Base-by-base conservation (phyloP, 1,140 invertebrate genomes). In the Cydia splendana region DNA sequence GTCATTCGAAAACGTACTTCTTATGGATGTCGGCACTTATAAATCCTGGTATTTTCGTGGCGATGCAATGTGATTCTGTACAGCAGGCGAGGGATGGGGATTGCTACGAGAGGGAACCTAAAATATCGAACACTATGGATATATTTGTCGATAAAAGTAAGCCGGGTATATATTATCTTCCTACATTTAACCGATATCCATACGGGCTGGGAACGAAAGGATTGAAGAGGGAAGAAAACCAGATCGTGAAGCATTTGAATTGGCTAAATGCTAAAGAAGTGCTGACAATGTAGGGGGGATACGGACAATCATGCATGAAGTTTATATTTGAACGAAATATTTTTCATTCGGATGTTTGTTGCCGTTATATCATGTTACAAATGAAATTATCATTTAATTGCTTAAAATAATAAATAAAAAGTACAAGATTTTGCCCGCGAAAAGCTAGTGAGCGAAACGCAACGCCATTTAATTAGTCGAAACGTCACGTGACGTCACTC, bases 11-110 rank as follows among this genome's bases (percentile, higher is more conserved):
- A 42, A 77, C 88, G 2, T 88, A 75, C 65, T 83, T 79, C 0
- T 1, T 92, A 0, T 92, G 89, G 89, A 38, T 87, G 2, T 77
- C 86, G 2, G 85, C 89, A 6, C 18, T 92, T 3, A 75, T 77
- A 18, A 57, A 92, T 42, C 86, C 84, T 0, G 62, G 88, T 10
- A 78, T 77, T 5, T 92, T 91, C 77, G 83, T 92, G 6, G 89
- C 82, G 0, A 78, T 92, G 4, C 78, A 90, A 65, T 92, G 90
- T 53, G 86, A 90, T 77, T 86, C 87, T 0, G 86, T 91, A 0
- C 89, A 92, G 48, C 82, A 90, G 15, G 90, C 90, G 5, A 82
- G 88, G 13, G 62, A 87, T 9, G 83, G 76, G 28, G 76, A 87
- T 6, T 91, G 90, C 51, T 90, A 84, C 38, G 83, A 87, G 18